phyloP scores from a whole-genome alignment of 2,113 vertebrate genomes.

The Sula dactylatra region DNA sequence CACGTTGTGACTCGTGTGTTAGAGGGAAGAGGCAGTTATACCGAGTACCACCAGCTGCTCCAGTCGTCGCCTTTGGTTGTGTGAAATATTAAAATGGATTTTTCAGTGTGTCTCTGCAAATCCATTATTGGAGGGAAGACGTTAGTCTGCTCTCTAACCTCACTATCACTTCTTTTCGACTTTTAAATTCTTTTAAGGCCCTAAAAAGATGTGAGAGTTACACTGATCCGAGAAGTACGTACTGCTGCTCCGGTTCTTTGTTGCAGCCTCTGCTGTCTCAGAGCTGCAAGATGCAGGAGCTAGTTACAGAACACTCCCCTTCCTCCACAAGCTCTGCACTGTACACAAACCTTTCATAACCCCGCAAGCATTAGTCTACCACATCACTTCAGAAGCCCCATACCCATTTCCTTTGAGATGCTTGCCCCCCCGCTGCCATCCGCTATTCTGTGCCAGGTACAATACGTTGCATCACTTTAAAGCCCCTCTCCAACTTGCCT shows the following conservation, averaged over 20 bases:
- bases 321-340: background rate
- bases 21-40: background rate
- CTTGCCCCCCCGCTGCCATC: background rate
- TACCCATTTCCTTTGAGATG: background rate
- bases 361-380: background rate
- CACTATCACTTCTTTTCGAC: background rate
- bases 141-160: background rate
- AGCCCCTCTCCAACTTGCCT: background rate
- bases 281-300: background rate
- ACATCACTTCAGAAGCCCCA: background rate
- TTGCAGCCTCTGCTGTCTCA: background rate
- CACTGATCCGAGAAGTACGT: background rate
- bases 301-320: background rate
- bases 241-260: background rate
- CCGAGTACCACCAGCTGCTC: background rate
- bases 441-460: background rate
- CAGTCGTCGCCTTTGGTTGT: background rate
- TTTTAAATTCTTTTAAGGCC: background rate
- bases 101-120: background rate
- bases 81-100: background rate
- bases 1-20: fast-evolving
- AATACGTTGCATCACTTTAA: fast-evolving
- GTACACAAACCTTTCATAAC: background rate
- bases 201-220: background rate
- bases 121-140: background rate